phyloP scores from a whole-genome alignment of 2,888 invertebrate genomes.

The Orchestes rusci region DNA sequence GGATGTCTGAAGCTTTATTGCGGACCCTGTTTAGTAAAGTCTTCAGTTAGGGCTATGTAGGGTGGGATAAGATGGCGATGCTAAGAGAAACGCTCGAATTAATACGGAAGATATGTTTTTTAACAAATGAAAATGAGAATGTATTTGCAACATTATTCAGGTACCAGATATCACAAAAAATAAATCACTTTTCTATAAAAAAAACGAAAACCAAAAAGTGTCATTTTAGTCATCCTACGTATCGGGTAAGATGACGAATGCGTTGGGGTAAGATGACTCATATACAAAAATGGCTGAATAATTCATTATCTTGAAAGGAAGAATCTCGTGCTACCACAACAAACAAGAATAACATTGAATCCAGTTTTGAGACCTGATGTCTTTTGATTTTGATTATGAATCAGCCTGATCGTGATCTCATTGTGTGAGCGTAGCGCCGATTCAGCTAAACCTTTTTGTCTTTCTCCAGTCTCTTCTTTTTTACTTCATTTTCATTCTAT shows the following conservation, averaged over 20 bases:
- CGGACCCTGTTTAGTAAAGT: no score
- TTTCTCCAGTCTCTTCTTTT: conserved; percentile 1
- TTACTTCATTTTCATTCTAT: background rate
- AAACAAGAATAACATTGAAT: conserved; percentile 2
- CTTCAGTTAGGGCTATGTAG: no score
- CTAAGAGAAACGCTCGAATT: conserved; percentile 5
- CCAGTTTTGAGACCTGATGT: no score
- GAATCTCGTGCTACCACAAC: conserved; percentile 3
- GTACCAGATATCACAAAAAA: conserved; percentile 6
- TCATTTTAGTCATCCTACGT: conserved; percentile 6
- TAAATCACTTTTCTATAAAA: conserved; percentile 1
- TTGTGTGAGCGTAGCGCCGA: no score
- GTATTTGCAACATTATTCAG: conserved; percentile 2
- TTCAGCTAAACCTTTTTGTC: background rate
- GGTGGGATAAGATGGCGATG: conserved; percentile 7
- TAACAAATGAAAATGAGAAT: conserved; percentile 4
- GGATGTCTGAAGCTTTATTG: no score
- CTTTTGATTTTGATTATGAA: no score
- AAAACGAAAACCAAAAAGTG: no score
- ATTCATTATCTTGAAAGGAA: background rate
- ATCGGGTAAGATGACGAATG: conserved; percentile 6
- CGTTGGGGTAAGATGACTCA: conserved; percentile 6
- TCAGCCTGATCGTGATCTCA: no score
- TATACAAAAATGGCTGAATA: conserved; percentile 3
- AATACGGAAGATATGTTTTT: conserved; percentile 1